A percentile compares a stretch with the other conserved stretches of the same genome.
These are phyloP conservation scores for Stenoptilia bipunctidactyla DNA, from an alignment of 2,888 invertebrate genomes.

Conservation along the genomic window DNA sequence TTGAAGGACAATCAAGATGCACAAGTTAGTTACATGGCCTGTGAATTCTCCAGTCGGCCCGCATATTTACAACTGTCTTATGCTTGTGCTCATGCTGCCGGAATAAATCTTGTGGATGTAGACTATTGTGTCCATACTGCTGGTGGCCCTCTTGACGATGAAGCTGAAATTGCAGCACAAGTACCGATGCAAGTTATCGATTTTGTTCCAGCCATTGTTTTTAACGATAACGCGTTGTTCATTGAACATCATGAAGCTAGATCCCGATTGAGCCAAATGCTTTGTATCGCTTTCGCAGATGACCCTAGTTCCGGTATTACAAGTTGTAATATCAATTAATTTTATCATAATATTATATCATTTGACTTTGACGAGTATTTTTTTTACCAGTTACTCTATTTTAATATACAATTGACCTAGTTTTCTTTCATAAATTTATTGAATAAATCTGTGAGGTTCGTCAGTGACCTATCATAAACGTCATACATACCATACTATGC, in stretches of 20 bases:
- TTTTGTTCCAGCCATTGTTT: conserved; percentile 43
- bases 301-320: conserved; percentile 32
- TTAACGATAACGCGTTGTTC: conserved; percentile 30
- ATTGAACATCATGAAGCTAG: conserved; percentile 23
- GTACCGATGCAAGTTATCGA: conserved; percentile 28
- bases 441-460: too few relatives aligned
- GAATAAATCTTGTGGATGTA: conserved; percentile 31
- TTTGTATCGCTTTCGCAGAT: conserved; percentile 42
- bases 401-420: too few relatives aligned
- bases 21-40: conserved; percentile 44
- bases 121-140: conserved; percentile 37
- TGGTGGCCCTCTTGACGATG: conserved; percentile 32
- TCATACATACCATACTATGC: too few relatives aligned
- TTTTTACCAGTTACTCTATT: too few relatives aligned
- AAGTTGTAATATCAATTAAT: conserved; percentile 23
- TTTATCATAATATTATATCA: too few relatives aligned
- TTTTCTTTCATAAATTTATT: too few relatives aligned
- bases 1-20: conserved; percentile 34
- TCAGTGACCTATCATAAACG: too few relatives aligned
- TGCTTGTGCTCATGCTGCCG: conserved; percentile 33
- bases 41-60: conserved; percentile 42
- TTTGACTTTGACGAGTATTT: too few relatives aligned
- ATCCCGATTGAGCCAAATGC: conserved; percentile 24
- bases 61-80: conserved; percentile 29
- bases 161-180: conserved; percentile 28